Evolutionary conservation across 2,113 vertebrate species (phyloP).

Genomic region (Trachemys scripta): DNA sequence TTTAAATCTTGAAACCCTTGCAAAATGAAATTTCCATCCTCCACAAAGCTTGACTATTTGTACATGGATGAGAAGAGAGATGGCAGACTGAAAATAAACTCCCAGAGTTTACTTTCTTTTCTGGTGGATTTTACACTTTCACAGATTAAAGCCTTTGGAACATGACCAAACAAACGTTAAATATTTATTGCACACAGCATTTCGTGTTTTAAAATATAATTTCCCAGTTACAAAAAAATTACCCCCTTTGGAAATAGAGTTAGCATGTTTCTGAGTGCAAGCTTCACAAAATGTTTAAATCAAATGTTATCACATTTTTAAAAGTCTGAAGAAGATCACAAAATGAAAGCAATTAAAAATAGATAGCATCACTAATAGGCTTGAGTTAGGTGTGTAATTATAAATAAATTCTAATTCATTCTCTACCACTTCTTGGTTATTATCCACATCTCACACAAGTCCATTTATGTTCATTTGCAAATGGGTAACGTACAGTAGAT

Average conservation of each 20-base stretch:
- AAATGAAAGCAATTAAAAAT: slow-evolving; percentile 62
- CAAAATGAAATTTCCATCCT: not conserved
- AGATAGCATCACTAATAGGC: slow-evolving; percentile 54
- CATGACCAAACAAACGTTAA: not conserved
- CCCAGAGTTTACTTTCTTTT: not conserved
- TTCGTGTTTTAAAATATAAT: slow-evolving; percentile 29
- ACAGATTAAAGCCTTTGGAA: not conserved
- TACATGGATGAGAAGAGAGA: not conserved
- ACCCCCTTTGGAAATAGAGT: slow-evolving; percentile 27
- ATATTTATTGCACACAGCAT: not conserved
- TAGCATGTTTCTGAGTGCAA: slow-evolving; percentile 2
- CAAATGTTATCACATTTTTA: slow-evolving; percentile 47
- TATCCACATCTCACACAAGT: slow-evolving; percentile 47
- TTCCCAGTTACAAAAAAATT: slow-evolving; percentile 44
- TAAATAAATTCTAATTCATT: slow-evolving; percentile 72
- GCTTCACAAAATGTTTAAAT: slow-evolving; percentile 41
- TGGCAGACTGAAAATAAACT: not conserved
- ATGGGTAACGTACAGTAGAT: slow-evolving; percentile 7
- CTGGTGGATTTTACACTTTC: not conserved
- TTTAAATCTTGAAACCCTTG: not conserved
- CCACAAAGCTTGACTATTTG: not conserved
- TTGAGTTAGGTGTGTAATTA: slow-evolving; percentile 57
- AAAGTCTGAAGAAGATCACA: slow-evolving; percentile 54
- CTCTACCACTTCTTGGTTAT: slow-evolving; percentile 48
- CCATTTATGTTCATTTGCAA: slow-evolving; percentile 49